Conservation (phyloP, 2,113 vertebrate species). For the Nothobranchius kuhntae region DNA sequence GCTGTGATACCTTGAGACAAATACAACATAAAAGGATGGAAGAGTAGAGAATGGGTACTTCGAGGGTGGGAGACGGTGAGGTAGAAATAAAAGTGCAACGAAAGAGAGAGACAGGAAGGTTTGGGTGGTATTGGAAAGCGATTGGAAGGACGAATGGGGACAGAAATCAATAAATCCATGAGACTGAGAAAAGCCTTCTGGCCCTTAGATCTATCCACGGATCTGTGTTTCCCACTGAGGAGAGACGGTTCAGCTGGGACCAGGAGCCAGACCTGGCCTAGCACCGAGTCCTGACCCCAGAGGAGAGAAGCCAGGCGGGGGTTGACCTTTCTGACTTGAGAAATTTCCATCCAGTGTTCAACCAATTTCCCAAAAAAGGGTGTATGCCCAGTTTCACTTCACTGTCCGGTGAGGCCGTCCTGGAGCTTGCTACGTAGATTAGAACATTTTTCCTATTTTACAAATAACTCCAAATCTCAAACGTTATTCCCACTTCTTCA, state of each 20-base stretch:
- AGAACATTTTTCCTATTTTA: too few species aligned
- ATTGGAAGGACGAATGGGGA: slow-evolving; percentile 32
- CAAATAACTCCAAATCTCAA: too few species aligned
- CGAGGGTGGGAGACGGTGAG: not conserved
- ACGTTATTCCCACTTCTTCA: too few species aligned
- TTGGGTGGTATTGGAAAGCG: slow-evolving; percentile 24
- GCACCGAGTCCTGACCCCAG: slow-evolving; percentile 18
- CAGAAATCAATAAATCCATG: slow-evolving; percentile 45
- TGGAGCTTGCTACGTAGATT: too few species aligned
- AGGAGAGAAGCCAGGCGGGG: not conserved
- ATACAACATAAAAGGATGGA: slow-evolving; percentile 20
- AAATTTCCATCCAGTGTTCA: not conserved
- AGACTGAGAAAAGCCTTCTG: slow-evolving; percentile 27
- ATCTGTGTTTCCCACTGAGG: slow-evolving; percentile 33
- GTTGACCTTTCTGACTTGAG: slow-evolving; percentile 1
- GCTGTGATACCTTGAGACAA: slow-evolving; percentile 36
- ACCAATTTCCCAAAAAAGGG: too few species aligned
- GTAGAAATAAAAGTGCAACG: slow-evolving; percentile 18
- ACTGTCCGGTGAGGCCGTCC: too few species aligned
- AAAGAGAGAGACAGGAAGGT: slow-evolving; percentile 3
- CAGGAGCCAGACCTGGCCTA: slow-evolving; percentile 36
- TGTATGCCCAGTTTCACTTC: too few species aligned
- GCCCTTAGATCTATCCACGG: slow-evolving; percentile 55
- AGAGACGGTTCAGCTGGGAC: slow-evolving; percentile 17
- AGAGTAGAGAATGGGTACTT: slow-evolving; percentile 4